Conservation (phyloP, 1,140 invertebrate species). For the Oncopeltus fasciatus region DNA sequence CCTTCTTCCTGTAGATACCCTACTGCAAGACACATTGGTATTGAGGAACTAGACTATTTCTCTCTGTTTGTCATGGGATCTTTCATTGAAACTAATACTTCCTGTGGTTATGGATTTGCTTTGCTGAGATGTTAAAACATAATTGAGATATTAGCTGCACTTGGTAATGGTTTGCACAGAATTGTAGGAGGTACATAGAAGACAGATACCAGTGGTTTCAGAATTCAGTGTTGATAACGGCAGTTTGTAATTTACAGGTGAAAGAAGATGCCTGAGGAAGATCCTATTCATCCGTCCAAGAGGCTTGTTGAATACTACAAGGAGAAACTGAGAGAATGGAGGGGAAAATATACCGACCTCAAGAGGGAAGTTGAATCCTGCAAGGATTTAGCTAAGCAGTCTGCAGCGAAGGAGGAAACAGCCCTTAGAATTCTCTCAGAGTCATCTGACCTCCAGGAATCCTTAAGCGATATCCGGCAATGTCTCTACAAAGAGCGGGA, state of each 20-base stretch:
- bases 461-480: conserved; percentile 17
- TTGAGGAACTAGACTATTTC: too few relatives aligned
- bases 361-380: conserved; percentile 6
- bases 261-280: background rate
- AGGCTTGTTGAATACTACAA: conserved; percentile 14
- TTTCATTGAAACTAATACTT: too few relatives aligned
- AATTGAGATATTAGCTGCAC: too few relatives aligned
- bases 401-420: conserved; percentile 7
- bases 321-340: conserved; percentile 9
- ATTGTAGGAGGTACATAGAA: too few relatives aligned
- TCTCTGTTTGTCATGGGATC: too few relatives aligned
- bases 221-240: too few relatives aligned
- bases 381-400: background rate
- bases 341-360: background rate
- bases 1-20: too few relatives aligned
- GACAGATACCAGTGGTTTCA: too few relatives aligned
- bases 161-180: too few relatives aligned
- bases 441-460: conserved; percentile 11
- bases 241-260: conserved; percentile 5
- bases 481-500: conserved; percentile 20
- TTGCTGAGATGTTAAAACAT: too few relatives aligned
- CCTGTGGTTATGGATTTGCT: too few relatives aligned
- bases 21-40: too few relatives aligned
- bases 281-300: background rate
- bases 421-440: conserved; percentile 1